phyloP scores from a whole-genome alignment of 2,888 invertebrate species.

The Neoitamus cyanurus region DNA sequence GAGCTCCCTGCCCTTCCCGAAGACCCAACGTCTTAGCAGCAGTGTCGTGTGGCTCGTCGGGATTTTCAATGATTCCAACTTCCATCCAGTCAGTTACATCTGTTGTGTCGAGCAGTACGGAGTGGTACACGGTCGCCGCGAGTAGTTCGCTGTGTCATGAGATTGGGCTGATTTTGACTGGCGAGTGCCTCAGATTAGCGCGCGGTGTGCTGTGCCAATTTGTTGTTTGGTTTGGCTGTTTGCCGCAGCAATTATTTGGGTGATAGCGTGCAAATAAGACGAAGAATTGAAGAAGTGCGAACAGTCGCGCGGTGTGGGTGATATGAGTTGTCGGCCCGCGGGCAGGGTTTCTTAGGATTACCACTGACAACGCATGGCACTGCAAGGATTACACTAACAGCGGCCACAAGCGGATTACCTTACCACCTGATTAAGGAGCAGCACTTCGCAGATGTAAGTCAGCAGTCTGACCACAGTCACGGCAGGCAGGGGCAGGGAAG shows the following conservation, averaged over 20 bases:
- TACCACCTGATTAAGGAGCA: not conserved
- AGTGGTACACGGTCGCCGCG: not conserved
- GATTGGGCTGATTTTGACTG: not conserved
- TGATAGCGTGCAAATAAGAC: not conserved
- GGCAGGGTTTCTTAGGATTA: not conserved
- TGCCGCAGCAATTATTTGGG: not conserved
- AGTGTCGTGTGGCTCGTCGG: not conserved
- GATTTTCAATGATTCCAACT: not conserved
- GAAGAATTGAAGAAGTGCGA: not conserved
- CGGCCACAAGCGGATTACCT: not conserved
- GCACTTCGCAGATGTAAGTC: constrained; percentile 3
- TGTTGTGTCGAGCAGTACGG: not conserved
- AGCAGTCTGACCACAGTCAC: not conserved
- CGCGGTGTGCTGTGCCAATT: not conserved
- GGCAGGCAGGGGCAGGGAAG: not conserved
- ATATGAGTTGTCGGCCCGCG: not conserved
- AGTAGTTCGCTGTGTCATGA: not conserved
- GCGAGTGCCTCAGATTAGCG: not conserved
- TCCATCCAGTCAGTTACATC: constrained; percentile 5
- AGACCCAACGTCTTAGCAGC: not conserved
- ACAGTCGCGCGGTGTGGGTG: not conserved
- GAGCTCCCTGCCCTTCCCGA: not conserved
- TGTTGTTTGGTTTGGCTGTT: not conserved
- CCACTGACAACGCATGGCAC: not conserved
- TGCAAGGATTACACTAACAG: not conserved